Evolutionary conservation across 1,140 invertebrate genomes (phyloP), one percentile per base, ranked within the genome.

Genomic region (Anoplolepis gracilipes): DNA sequence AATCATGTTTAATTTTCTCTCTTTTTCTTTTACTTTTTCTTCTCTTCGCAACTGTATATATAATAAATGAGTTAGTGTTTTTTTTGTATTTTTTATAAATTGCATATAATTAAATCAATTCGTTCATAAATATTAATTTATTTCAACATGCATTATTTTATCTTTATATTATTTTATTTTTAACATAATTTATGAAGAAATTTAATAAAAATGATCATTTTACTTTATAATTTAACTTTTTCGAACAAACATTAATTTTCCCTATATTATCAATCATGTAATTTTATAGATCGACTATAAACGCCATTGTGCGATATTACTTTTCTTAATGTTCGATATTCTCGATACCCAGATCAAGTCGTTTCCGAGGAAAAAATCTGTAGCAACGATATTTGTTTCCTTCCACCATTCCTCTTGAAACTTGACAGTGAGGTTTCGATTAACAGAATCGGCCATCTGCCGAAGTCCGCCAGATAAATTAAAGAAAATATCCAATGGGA

Each of bases 321-420:
- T 91, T 78, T 94, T 94, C 42, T 91, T 91, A 16, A 94, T 92
- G 85, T 96, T 97, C 0, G 96, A 94, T 25, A 95, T 94, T 90
- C 97, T 96, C 10, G 97, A 96, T 4, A 97, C 93, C 78, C 97
- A 96, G 25, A 98, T 96, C 11, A 98, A 94, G 92, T 98, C 97
- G 88, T 97, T 97, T 13, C 97, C 97, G 7, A 97, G 95, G 92
- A 98, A 98, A 93, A 97, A 98, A 92, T 98, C 97, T 2, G 96
- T 96, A 0, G 97, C 96, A 0, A 98, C 95, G 36, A 98, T 96
- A 90, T 97, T 98, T 4, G 97, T 96, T 78, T 96, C 95, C 2
- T 96, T 94, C 92, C 96, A 96, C 96, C 96, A 97, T 59, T 96
- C 93, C 69, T 96, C 91, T 86, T 96, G 90, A 87, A 97, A 96